Evolutionary conservation across 2,113 vertebrate genomes (phyloP), one percentile per base, ranked within the genome.

Genomic region (Silurus asotus): DNA sequence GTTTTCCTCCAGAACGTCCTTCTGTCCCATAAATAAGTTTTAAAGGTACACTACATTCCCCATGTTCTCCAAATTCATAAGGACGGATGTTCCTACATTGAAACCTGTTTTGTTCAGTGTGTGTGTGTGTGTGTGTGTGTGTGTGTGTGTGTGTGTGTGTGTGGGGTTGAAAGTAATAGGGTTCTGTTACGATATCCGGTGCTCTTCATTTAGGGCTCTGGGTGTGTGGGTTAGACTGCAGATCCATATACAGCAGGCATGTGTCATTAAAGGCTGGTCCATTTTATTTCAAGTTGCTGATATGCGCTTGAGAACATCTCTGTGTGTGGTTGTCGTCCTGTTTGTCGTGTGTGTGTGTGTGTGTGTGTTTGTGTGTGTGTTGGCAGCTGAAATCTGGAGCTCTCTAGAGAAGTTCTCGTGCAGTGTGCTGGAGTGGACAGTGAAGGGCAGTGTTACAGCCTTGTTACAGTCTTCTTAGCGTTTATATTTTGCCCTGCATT

Each of bases 371-470:
- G 25, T 28, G 0, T 49, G 70, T 48, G 19, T 6, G 53, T 23
- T 23, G 72, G 8, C 19, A 20, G 37, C 9, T 75, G 0, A 1
- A 6, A 6, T 2, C 20, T 13, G 6, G 8, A 8, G 51, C 51
- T 28, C 5, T 15, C 10, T 13, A 48, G 19, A 1, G 72, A 49
- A 49, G 15, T 49, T 76, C 55, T 79, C 25, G 25, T 79, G 76
- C 76, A 79, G 76, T 79, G 28, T 14, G 19, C 55, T 45, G 28
- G 15, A 19, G 55, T 79, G 76, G 45, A 37, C 76, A 79, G 76
- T 59, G 45, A 58, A 59, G 55, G 76, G 76, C 76, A 76, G 49
- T 76, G 74, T 76, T 76, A 37, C 76, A 59, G 76, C 58, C 53
- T 78, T 25, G 14, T 19, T 37, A 58, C 4, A 58, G n/a, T 51